Conservation (phyloP, 2,797 vertebrate genomes). For the Apogon hyalosoma region DNA sequence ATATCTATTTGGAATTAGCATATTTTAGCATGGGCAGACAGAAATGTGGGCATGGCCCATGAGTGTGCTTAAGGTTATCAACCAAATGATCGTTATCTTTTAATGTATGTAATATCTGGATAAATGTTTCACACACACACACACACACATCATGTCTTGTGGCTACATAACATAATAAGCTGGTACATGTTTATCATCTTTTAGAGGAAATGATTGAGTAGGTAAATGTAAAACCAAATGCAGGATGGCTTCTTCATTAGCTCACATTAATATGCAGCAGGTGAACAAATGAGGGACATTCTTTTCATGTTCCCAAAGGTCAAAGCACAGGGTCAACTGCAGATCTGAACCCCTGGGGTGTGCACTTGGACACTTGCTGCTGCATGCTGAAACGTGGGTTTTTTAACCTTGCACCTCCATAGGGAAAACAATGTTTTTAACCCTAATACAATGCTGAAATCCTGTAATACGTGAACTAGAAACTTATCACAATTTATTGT, state of each 20-base stretch:
- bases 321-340: conserved; percentile 23
- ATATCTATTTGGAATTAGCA: not conserved
- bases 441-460: not conserved
- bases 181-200: conserved; percentile 16
- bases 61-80: not conserved
- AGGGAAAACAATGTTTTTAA: not conserved
- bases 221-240: conserved; percentile 2
- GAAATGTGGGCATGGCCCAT: not conserved
- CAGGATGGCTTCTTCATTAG: not conserved
- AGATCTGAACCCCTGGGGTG: conserved; percentile 6
- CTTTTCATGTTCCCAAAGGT: conserved; percentile 22
- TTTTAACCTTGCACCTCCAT: not conserved
- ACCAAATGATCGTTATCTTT: conserved; percentile 22
- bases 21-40: not conserved
- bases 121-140: conserved; percentile 1
- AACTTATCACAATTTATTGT: not conserved
- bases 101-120: conserved; percentile 10
- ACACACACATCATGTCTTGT: not conserved
- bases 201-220: not conserved
- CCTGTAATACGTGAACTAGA: too few species aligned
- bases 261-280: conserved; percentile 16
- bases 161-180: conserved; percentile 8
- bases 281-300: conserved; percentile 25
- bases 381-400: not conserved
- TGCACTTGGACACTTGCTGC: not conserved